phyloP scores from a whole-genome alignment of 2,888 invertebrate species.

The Drosophila nr. medialis region DNA sequence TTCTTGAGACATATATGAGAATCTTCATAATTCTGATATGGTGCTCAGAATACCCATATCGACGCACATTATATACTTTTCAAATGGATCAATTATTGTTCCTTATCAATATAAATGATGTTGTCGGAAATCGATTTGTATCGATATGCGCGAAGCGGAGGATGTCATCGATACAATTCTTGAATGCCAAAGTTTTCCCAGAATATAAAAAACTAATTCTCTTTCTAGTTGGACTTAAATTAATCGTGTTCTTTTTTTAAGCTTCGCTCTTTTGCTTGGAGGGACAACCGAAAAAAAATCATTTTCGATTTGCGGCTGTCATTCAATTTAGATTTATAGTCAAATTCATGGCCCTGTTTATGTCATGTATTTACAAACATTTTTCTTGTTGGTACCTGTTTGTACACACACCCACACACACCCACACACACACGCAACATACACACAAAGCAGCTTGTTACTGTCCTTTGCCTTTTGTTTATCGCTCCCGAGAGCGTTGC shows the following conservation, averaged over 20 bases:
- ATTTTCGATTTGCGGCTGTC: constrained; percentile 35
- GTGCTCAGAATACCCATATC: background rate
- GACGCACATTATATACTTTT: background rate
- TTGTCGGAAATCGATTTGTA: background rate
- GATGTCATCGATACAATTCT: background rate
- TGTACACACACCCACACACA: background rate
- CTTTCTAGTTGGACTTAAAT: background rate
- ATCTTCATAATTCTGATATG: background rate
- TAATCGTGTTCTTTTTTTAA: background rate
- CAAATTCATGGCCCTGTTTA: constrained; percentile 52
- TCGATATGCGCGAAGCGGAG: background rate
- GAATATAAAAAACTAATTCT: background rate
- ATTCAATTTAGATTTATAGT: constrained; percentile 57
- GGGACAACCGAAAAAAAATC: constrained; percentile 6
- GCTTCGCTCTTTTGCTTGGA: background rate
- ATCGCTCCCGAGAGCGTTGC: constrained; percentile 21
- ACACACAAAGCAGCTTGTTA: background rate
- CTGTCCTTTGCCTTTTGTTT: constrained; percentile 24
- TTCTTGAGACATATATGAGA: background rate
- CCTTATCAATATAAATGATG: background rate
- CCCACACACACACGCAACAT: background rate
- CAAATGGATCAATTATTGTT: background rate
- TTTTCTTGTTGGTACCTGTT: constrained; percentile 36
- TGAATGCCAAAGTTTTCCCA: background rate
- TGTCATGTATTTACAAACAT: constrained; percentile 54